Evolutionary conservation across 2,888 invertebrate genomes (phyloP), one percentile per base, ranked within the genome.

Genomic region (Carterocephalus palaemon): DNA sequence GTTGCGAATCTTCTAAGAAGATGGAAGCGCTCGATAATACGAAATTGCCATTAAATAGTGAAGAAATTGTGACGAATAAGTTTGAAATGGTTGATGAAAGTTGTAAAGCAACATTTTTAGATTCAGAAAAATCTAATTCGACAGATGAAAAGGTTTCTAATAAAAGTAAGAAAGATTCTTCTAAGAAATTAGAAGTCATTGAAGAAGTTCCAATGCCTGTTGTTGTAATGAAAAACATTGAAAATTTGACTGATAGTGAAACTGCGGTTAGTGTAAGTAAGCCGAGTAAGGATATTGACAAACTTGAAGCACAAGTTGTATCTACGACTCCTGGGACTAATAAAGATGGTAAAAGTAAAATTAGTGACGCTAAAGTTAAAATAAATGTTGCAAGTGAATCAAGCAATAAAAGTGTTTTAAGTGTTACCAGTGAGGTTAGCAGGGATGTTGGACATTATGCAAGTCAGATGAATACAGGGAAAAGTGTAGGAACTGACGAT

Each of bases 301-400:
- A 28, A 28, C 13, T 28, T 28, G 28, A 28, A 15, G 13, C 15
- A 15, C 7, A 15, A 15, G 28, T n/a, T n/a, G n/a, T 28, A 15
- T 28, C 28, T n/a, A n/a, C 7, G 13, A 15, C 13, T 2, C 13
- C 7, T 15, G 15, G 7, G 8, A 15, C 1, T 5, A 23, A 34
- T 24, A 42, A 22, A 32, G 37, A 46, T 33, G 43, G 23, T 16
- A 41, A 34, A 26, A 34, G 26, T 41, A 37, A 38, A 9, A 17
- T 9, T 19, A 17, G 19, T 19, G 33, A 22, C 15, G 4, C 13
- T 15, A 7, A 22, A 13, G 23, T 8, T 28, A 12, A 32, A 28
- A 19, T 28, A 38, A 36, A 47, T 36, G 41, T 38, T 42, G 49
- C 51, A 38, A 43, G 39, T 47, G 47, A 51, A 32, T 29, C 24